phyloP scores from a whole-genome alignment of 53 echinoderm and acorn worm species.

The Apostichopus leukothele region DNA sequence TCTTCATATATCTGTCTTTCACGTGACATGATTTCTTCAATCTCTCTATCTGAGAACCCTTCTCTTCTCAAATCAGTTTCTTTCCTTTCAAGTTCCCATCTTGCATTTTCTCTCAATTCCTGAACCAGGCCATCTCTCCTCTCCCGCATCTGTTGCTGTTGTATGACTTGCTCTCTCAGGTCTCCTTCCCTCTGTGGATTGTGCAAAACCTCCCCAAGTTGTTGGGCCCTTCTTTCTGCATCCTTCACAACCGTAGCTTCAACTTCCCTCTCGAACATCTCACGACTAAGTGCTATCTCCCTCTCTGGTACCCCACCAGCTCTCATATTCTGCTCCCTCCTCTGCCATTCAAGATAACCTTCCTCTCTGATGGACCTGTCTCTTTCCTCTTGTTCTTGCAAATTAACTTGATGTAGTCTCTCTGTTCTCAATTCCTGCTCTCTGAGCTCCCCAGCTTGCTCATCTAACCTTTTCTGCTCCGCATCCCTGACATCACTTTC shows the following conservation, averaged over 20 bases:
- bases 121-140: background rate
- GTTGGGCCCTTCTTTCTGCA: constrained; percentile 25
- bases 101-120: constrained; percentile 13
- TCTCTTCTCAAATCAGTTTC: constrained; percentile 19
- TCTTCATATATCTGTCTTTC: constrained; percentile 5
- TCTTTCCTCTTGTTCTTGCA: constrained; percentile 13
- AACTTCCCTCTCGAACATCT: constrained; percentile 27
- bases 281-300: constrained; percentile 6
- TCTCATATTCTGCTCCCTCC: constrained; percentile 26
- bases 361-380: constrained; percentile 22
- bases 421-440: constrained; percentile 11
- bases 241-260: constrained; percentile 17
- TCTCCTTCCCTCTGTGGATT: constrained; percentile 25
- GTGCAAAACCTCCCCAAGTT: constrained; percentile 29
- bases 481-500: constrained; percentile 5
- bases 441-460: background rate
- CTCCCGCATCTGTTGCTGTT: constrained; percentile 32
- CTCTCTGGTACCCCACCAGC: constrained; percentile 19
- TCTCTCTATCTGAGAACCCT: background rate
- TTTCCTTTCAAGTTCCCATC: constrained; percentile 16
- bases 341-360: constrained; percentile 21
- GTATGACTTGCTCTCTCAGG: constrained; percentile 19
- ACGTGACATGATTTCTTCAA: background rate
- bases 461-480: constrained; percentile 5
- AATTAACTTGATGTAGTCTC: constrained; percentile 4